Base-by-base conservation (phyloP, 1,140 invertebrate genomes). In the Bombus fervidus region DNA sequence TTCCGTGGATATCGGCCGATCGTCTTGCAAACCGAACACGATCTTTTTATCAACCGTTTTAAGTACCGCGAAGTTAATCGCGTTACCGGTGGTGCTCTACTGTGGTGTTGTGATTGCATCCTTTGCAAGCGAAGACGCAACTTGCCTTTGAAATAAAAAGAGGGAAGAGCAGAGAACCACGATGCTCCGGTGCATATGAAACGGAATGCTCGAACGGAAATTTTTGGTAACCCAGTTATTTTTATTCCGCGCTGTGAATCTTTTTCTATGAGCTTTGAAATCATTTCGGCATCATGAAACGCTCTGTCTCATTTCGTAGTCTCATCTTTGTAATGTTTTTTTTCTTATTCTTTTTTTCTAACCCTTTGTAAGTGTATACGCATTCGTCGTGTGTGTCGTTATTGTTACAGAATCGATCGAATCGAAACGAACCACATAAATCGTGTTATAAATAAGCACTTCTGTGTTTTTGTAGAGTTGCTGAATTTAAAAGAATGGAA, bases 401-500 rank as follows among this genome's bases (percentile, higher is more conserved):
- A 59, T 74, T 66, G 68, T 85, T 84, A 53, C 81, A 85, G 47
- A 73, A 85, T 85, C 78, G 68, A 86, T 89, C 69, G 66, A 81
- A 85, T 78, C 69, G 39, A 83, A 47, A 72, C 25, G 57, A 37
- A 62, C 41, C 62, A 79, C 31, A 80, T 39, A 34, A 85, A 80
- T 80, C 57, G 53, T 62, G 75, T 85, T 85, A 85, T 80, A 73
- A 80, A 80, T 85, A 83, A 71, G 59, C 57, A 71, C 47, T 37
- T 74, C 31, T 68, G 68, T 87, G 31, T 87, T 18, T 66, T 91
- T 84, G 10, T 82, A 89, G 89, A 87, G 34, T 85, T 73, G 74
- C 78, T 69, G 80, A 77, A 57, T 71, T 73, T 57, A 77, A 80
- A 90, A 94, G 87, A 90, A 97, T 97, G 96, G 96, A 96, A 94